Conservation (phyloP, 2,113 vertebrate genomes). For the Felis chaus region DNA sequence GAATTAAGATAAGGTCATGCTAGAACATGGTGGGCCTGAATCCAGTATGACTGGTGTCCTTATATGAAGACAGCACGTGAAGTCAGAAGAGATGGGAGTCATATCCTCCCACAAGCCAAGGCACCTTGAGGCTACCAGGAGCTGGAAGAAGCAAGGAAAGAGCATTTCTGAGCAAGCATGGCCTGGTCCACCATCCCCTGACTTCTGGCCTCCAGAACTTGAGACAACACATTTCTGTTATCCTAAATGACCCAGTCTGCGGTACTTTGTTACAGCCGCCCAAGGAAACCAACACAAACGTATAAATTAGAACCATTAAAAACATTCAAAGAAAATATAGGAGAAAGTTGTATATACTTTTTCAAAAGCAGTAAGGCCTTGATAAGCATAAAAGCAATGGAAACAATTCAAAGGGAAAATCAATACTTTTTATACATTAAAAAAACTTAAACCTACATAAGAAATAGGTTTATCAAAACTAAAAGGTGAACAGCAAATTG, state of each 20-base stretch:
- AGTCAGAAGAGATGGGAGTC: background rate
- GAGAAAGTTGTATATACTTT: background rate
- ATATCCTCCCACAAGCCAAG: background rate
- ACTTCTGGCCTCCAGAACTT: background rate
- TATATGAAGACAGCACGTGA: background rate
- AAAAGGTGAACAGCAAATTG: background rate
- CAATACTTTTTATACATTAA: background rate
- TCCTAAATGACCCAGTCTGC: background rate
- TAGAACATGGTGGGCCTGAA: background rate
- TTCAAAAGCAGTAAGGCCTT: conserved; percentile 11
- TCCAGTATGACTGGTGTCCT: background rate
- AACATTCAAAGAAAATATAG: background rate
- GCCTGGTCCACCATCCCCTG: background rate
- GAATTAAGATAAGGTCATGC: background rate
- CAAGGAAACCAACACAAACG: background rate
- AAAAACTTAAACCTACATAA: background rate
- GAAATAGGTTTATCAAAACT: background rate
- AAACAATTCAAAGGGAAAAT: background rate
- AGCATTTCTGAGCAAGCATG: background rate
- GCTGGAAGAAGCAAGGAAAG: background rate
- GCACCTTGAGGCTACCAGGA: background rate
- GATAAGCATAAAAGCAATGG: conserved; percentile 32
- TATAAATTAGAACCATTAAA: background rate
- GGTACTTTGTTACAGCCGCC: background rate
- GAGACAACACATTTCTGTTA: background rate